Percentiles rank a stretch among this genome's conserved stretches.
Evolutionary conservation across 2,888 invertebrate genomes (phyloP).

Genomic region (Eupithecia inturbata): DNA sequence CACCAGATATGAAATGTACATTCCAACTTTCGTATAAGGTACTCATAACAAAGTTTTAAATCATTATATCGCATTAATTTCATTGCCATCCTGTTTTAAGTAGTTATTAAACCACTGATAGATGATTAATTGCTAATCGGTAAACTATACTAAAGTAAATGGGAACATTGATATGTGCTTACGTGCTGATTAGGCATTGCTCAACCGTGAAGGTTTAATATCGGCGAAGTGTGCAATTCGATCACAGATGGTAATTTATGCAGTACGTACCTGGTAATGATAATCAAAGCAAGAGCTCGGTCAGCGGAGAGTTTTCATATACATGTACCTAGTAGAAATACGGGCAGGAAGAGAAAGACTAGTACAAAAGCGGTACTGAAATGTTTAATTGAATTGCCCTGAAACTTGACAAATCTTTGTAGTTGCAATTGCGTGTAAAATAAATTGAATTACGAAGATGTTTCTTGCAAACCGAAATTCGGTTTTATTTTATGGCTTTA

Average conservation of each 20-base stretch:
- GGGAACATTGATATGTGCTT: not conserved
- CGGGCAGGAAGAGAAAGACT: not conserved
- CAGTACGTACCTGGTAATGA: not conserved
- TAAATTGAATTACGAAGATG: constrained; percentile 3
- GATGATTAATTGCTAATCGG: constrained; percentile 8
- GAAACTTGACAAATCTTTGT: not conserved
- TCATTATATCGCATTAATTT: not conserved
- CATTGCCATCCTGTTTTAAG: constrained; percentile 1
- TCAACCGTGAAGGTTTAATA: constrained; percentile 4
- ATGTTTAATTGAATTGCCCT: not conserved
- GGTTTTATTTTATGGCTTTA: not conserved
- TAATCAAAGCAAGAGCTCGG: not conserved
- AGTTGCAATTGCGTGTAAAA: not conserved
- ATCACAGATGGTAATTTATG: not conserved
- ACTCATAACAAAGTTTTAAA: not conserved
- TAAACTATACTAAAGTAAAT: constrained; percentile 12
- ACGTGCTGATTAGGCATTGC: not conserved
- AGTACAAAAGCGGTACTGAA: constrained; percentile 3
- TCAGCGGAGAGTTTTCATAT: not conserved
- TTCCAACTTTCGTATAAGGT: constrained; percentile 3
- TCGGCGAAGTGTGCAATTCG: not conserved
- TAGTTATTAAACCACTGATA: constrained; percentile 11
- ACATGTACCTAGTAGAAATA: not conserved
- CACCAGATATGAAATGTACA: constrained; percentile 1
- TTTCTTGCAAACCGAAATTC: not conserved